Base-by-base conservation (phyloP, 2,888 invertebrate species). In the Eurois occulta region DNA sequence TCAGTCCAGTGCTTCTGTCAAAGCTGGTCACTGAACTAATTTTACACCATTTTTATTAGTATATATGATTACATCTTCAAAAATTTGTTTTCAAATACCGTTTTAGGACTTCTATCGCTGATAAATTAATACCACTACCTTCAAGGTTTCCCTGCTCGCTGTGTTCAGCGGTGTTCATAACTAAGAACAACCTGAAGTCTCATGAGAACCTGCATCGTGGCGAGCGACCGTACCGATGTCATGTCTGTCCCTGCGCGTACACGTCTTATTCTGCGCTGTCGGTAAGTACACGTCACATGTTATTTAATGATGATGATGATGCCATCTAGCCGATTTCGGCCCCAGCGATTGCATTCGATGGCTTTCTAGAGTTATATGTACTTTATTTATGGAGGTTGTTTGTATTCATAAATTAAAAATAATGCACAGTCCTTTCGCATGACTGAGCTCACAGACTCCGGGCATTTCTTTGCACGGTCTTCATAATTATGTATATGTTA, bases 131-230 rank as follows among this genome's bases (percentile, higher is more conserved):
- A 28, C 48, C 60, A 6, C 46, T 55, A 21, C 72, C n/a, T 68
- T 55, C 0, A 71, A 92, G 91, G 69, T 94, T 83, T 75, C 68
- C 87, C 0, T 96, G 96, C 85, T 65, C 77, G 16, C 79, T 88
- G 72, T 96, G 96, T 69, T 90, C 94, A 0, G 95, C 94, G 1
- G 85, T 86, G 78, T 95, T 94, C 91, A 75, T 78, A 43, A 88
- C 90, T 10, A 90, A 88, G 77, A 80, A 65, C 16, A 90, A 90
- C 38, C 86, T 95, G 72, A 72, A 73, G 48, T 88, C 95, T 2
- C 96, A 96, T 83, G 86, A 88, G 88, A 87, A 91, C 81, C 78
- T 93, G 77, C 96, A 96, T 89, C 88, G 85, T 3, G 96, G 95
- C 5, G 77, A 90, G 83, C 91, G 96, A 0, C 96, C 96, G 0